Evolutionary conservation across 1,140 invertebrate genomes (phyloP).

Genomic region (Drosophila pallidifrons): DNA sequence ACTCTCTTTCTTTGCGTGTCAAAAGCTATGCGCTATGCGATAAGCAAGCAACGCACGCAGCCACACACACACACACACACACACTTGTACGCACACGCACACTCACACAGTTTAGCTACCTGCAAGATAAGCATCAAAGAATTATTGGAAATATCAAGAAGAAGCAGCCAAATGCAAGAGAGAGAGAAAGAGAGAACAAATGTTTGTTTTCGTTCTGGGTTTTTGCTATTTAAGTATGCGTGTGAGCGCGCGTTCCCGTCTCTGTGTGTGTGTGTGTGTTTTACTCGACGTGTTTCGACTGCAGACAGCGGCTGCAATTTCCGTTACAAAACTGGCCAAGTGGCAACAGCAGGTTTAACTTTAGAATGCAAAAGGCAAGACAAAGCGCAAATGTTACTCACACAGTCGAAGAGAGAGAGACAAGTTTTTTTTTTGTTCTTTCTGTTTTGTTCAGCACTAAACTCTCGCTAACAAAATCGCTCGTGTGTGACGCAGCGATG

Average conservation of each 20-base stretch:
- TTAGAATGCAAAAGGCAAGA: constrained; percentile 59
- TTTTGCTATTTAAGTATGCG: constrained; percentile 54
- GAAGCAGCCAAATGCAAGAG: not conserved
- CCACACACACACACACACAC: constrained; percentile 18
- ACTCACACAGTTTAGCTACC: not conserved
- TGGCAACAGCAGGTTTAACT: constrained; percentile 57
- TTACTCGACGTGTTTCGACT: constrained; percentile 64
- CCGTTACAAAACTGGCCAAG: constrained; percentile 78
- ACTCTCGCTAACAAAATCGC: constrained; percentile 48
- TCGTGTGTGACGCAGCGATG: constrained; percentile 66
- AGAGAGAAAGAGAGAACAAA: constrained; percentile 20
- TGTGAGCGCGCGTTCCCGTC: constrained; percentile 16
- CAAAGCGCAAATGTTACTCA: constrained; percentile 37
- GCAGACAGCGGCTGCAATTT: constrained; percentile 61
- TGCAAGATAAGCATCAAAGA: constrained; percentile 47
- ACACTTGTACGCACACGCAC: too few relatives aligned
- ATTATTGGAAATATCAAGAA: constrained; percentile 47
- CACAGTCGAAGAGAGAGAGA: constrained; percentile 18
- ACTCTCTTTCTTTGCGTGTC: constrained; percentile 3
- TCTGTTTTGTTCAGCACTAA: not conserved
- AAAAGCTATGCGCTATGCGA: constrained; percentile 9
- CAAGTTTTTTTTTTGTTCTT: constrained; percentile 30
- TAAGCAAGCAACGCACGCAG: constrained; percentile 27
- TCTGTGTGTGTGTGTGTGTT: not conserved
- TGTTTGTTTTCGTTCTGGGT: constrained; percentile 13